A percentile compares a stretch with the other conserved stretches of the same genome.
These are phyloP conservation scores for Germaria angustata DNA, from an alignment of 2,888 invertebrate genomes.

Conservation along the genomic window DNA sequence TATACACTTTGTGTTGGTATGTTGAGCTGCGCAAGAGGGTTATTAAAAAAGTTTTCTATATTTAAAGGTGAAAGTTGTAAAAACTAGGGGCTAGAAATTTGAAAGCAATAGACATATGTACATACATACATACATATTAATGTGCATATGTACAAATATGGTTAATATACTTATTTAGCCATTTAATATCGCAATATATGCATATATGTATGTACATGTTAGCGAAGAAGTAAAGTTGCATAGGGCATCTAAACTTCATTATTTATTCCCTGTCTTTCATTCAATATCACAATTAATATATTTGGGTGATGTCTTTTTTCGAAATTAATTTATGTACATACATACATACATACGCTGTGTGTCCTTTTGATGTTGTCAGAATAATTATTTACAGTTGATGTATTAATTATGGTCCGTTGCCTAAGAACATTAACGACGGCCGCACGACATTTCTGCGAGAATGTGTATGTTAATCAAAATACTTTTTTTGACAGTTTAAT, in stretches of 20 bases:
- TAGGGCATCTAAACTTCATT: not conserved
- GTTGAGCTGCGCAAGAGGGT: not conserved
- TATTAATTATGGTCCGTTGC: constrained; percentile 53
- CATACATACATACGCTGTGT: not conserved
- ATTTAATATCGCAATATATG: no score
- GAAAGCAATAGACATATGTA: no score
- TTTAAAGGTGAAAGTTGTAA: no score
- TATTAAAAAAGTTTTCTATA: not conserved
- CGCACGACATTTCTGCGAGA: not conserved
- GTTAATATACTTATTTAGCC: no score
- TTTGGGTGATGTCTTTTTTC: constrained; percentile 25
- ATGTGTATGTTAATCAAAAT: constrained; percentile 27
- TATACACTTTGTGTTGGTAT: not conserved
- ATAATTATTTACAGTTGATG: constrained; percentile 61
- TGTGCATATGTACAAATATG: no score
- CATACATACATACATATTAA: no score
- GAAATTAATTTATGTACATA: constrained; percentile 38
- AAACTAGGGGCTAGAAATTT: no score
- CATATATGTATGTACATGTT: no score
- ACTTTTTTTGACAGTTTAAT: constrained; percentile 52
- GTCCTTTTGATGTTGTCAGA: constrained; percentile 59
- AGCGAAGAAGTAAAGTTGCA: no score
- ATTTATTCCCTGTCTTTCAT: not conserved
- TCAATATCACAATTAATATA: not conserved
- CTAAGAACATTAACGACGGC: constrained; percentile 30